A percentile compares a stretch with the other conserved stretches of the same genome.
phyloP scores from a whole-genome alignment of 1,140 invertebrate species.

The Ostrea denselamellosa region DNA sequence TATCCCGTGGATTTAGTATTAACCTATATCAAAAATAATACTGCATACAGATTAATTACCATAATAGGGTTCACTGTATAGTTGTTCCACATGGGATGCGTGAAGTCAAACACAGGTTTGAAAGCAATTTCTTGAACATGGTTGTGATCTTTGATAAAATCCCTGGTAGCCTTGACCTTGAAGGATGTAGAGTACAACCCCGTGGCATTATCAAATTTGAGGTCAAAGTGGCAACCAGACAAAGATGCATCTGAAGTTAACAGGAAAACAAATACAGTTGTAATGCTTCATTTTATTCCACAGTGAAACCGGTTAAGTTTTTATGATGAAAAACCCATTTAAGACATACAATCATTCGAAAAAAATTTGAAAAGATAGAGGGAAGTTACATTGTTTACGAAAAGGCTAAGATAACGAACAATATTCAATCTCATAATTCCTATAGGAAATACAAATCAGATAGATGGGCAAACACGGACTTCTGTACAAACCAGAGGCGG shows the following conservation, averaged over 20 bases:
- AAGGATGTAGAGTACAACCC: conserved; percentile 42
- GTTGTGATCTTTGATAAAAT: conserved; percentile 55
- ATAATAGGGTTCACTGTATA: conserved; percentile 49
- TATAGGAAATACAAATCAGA: no score
- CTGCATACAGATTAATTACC: conserved; percentile 13
- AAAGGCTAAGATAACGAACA: no score
- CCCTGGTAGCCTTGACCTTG: conserved; percentile 52
- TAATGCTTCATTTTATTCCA: background rate
- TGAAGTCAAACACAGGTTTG: conserved; percentile 41
- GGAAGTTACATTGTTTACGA: no score
- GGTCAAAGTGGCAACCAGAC: conserved; percentile 43
- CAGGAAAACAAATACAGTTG: background rate
- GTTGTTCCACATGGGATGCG: conserved; percentile 49
- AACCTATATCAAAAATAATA: no score
- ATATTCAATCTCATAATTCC: no score
- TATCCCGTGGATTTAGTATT: no score
- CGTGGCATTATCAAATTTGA: conserved; percentile 48
- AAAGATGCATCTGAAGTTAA: conserved; percentile 48
- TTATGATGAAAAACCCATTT: no score
- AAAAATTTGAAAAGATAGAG: no score
- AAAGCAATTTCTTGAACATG: conserved; percentile 51
- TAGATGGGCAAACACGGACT: no score
- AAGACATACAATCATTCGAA: no score
- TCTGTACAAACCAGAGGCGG: no score
- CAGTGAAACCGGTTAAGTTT: no score